Percentiles rank a stretch among this genome's conserved stretches.
These are phyloP conservation scores for Cataglyphis cursor DNA, from an alignment of 2,888 invertebrate species.

Conservation along the genomic window DNA sequence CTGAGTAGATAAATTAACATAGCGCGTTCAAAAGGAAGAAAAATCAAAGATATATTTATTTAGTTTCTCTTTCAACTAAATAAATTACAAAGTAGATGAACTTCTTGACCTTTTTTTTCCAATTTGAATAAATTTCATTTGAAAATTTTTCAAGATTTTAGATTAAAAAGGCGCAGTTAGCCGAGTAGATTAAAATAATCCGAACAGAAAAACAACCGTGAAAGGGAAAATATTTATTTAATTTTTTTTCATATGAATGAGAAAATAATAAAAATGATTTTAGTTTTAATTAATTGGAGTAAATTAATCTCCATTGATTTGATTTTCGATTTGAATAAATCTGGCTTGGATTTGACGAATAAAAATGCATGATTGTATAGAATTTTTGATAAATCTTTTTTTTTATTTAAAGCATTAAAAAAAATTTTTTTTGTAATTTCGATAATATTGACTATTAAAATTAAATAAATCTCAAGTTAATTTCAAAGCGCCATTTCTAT, in stretches of 20 bases:
- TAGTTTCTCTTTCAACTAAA: neutral
- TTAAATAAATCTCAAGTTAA: neutral
- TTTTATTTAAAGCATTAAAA: neutral
- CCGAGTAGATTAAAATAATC: neutral
- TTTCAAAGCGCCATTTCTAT: neutral
- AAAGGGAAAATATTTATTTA: neutral
- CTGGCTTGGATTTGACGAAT: neutral
- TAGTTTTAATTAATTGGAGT: neutral
- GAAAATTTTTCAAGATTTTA: neutral
- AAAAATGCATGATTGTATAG: neutral
- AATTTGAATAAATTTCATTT: neutral
- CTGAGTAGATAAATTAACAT: conserved; percentile 24
- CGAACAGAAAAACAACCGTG: neutral
- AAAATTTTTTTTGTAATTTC: neutral
- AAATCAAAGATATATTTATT: neutral
- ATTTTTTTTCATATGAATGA: neutral
- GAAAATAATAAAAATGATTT: neutral
- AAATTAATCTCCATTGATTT: no score
- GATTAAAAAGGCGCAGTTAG: neutral
- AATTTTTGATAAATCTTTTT: neutral
- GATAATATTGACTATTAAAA: neutral
- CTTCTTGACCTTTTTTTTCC: neutral
- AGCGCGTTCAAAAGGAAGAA: neutral
- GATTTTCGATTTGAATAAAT: neutral
- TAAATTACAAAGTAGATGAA: conserved; percentile 10